phyloP scores from a whole-genome alignment of 1,140 invertebrate species.

The Drosophila lacertosa region DNA sequence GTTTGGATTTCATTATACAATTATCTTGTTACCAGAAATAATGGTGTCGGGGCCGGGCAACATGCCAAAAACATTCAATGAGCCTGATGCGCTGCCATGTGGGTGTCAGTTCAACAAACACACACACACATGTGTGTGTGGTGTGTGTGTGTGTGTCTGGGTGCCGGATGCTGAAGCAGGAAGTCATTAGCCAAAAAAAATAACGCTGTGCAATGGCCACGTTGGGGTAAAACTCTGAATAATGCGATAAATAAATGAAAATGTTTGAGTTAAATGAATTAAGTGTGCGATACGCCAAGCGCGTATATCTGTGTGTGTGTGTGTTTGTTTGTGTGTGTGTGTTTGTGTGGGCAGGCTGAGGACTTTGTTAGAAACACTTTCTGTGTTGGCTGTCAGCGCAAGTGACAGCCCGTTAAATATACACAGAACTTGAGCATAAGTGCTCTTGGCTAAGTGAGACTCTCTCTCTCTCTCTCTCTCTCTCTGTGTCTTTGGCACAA shows the following conservation, averaged over 20 bases:
- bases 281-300: slow-evolving; percentile 69
- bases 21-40: slow-evolving; percentile 83
- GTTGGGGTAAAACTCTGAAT: slow-evolving; percentile 42
- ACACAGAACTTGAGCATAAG: slow-evolving; percentile 35
- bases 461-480: background rate
- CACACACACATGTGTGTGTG: slow-evolving; percentile 23
- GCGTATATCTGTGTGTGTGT: slow-evolving; percentile 23
- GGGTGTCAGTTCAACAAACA: slow-evolving; percentile 43
- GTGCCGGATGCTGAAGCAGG: slow-evolving; percentile 71
- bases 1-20: slow-evolving; percentile 83
- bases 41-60: slow-evolving; percentile 78
- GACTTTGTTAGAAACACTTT: slow-evolving; percentile 78
- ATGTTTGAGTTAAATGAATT: slow-evolving; percentile 82
- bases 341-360: slow-evolving; percentile 1
- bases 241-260: slow-evolving; percentile 82
- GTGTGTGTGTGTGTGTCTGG: slow-evolving; percentile 21
- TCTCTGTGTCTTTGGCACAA: too few relatives aligned
- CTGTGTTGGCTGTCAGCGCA: slow-evolving; percentile 72
- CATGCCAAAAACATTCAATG: slow-evolving; percentile 82
- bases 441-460: slow-evolving; percentile 28
- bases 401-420: slow-evolving; percentile 65
- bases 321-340: slow-evolving; percentile 21
- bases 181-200: slow-evolving; percentile 68
- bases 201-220: slow-evolving; percentile 44
- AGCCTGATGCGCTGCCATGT: slow-evolving; percentile 52